Base-by-base conservation (phyloP, 37 sponge, comb jelly and placozoan genomes). In the Hexactinellida sp. region DNA sequence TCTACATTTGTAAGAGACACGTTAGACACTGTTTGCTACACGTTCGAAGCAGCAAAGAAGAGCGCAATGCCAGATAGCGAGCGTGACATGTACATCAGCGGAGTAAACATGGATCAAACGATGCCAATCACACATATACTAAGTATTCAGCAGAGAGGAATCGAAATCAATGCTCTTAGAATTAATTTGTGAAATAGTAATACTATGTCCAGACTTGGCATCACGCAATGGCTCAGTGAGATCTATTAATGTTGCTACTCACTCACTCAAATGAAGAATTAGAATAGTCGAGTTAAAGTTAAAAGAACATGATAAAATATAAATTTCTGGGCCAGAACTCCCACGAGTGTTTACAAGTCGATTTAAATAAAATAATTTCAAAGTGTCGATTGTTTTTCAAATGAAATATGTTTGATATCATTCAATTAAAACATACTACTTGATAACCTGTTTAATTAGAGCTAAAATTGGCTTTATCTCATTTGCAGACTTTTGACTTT, bases 331-430 rank as follows among this genome's bases (percentile, higher is more conserved):
- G 34, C 76, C 5, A 63, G 76, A 63, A 63, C 16, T 63, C 76
- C 3, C 76, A 63, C 32, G 21, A 63, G 76, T 63, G 76, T 21
- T 63, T 63, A 23, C 34, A 63, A 32, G 30, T 23, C 3, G 76
- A 63, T 25, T 63, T 63, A 63, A 63, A 7, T 25, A 63, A 63
- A 63, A 32, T 63, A 21, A 63, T 63, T 63, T 63, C 76, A 63
- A 63, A 21, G 21, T 63, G 76, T 63, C 34, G 76, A 63, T 63
- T 63, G 76, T 63, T 63, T 63, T 63, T 63, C 76, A 63, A 63
- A 7, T 63, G 76, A 63, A 63, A 63, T 63, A 63, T 63, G 76
- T 63, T 63, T 63, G 76, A 63, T 63, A 63, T 63, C 76, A 63
- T 63, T 21, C 76, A 63, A 63, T 63, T 63, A 63, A 63, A 63